phyloP scores from a whole-genome alignment of 2,113 vertebrate species.

The Anguilla rostrata region DNA sequence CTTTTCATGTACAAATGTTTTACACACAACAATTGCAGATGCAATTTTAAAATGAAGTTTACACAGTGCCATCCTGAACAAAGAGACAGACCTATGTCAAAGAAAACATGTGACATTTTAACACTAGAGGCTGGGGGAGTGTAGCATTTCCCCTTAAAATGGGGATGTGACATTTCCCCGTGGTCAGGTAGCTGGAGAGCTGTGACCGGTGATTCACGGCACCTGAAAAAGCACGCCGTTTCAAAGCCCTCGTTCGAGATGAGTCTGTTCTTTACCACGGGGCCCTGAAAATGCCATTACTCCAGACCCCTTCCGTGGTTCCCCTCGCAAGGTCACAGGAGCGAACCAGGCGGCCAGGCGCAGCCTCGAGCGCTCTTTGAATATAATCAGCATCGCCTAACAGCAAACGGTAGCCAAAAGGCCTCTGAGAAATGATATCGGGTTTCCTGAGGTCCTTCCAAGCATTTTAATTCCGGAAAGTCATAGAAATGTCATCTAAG shows the following conservation, averaged over 20 bases:
- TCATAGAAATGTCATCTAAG: not conserved
- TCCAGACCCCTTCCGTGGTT: constrained; percentile 29
- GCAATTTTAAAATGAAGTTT: not conserved
- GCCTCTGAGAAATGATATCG: constrained; percentile 39
- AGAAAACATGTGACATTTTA: not conserved
- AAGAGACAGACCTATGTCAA: not conserved
- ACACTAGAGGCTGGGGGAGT: not conserved
- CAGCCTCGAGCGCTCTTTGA: constrained; percentile 22
- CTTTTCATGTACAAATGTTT: too few relatives aligned
- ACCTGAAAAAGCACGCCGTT: not conserved
- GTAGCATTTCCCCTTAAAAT: not conserved
- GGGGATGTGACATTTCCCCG: not conserved
- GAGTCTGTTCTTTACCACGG: constrained; percentile 15
- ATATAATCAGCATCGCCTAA: constrained; percentile 28
- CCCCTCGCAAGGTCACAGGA: constrained; percentile 33
- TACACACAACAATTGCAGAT: not conserved
- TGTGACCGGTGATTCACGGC: not conserved
- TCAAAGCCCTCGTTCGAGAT: not conserved
- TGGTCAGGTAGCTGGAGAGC: not conserved
- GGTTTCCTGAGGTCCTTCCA: not conserved
- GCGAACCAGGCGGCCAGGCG: constrained; percentile 5
- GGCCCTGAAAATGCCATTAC: constrained; percentile 39
- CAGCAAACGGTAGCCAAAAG: constrained; percentile 26
- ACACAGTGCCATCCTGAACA: not conserved
- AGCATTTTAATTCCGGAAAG: not conserved